Percentiles rank a stretch among this genome's conserved stretches.
Evolutionary conservation across 2,797 vertebrate species (phyloP).

Genomic region (Rhinichthys osculus): DNA sequence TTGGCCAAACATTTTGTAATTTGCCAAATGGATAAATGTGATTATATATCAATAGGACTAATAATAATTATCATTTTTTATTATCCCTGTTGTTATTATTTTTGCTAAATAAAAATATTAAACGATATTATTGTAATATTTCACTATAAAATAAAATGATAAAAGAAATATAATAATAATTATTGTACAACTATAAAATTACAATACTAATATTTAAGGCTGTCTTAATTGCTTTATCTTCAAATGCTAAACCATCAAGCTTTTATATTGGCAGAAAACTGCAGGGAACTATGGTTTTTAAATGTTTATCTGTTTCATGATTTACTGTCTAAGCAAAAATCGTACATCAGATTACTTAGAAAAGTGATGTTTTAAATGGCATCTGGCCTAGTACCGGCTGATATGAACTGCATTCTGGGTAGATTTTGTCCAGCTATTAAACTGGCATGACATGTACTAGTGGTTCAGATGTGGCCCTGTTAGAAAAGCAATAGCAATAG

Average conservation of each 20-base stretch:
- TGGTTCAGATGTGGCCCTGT: constrained; percentile 7
- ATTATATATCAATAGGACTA: neutral
- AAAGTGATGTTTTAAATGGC: neutral
- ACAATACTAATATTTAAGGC: no score
- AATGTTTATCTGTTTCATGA: neutral
- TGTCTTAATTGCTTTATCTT: neutral
- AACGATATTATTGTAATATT: neutral
- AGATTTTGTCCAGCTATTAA: constrained; percentile 5
- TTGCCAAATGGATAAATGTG: neutral
- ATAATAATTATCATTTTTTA: neutral
- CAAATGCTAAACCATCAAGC: neutral
- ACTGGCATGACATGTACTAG: neutral
- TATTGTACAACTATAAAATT: neutral
- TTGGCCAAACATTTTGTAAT: neutral
- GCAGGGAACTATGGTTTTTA: neutral
- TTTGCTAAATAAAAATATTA: neutral
- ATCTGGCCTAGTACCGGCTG: neutral
- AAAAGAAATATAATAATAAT: neutral
- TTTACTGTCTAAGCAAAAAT: neutral
- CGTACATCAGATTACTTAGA: neutral
- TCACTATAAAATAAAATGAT: neutral
- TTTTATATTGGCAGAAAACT: neutral
- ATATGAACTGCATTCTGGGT: neutral
- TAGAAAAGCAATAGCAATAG: neutral
- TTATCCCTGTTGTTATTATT: neutral